phyloP scores from a whole-genome alignment of 2,888 invertebrate genomes.

The Hirtodrosophila duncani region DNA sequence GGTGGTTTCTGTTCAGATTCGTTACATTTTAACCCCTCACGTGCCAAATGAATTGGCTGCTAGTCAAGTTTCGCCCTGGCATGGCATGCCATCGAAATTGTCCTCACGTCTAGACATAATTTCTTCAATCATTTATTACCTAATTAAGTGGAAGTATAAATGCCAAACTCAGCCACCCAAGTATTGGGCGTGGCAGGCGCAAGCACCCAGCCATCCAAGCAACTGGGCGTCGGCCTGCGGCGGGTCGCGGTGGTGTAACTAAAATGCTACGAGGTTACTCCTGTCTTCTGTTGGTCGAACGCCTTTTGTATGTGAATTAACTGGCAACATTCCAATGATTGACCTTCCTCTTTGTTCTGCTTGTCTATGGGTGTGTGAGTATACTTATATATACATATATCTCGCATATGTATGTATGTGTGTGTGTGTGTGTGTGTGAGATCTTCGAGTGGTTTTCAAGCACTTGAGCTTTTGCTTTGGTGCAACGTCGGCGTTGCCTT shows the following conservation, averaged over 20 bases:
- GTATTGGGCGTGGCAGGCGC: conserved; percentile 42
- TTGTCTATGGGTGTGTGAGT: too few relatives aligned
- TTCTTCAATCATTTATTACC: conserved; percentile 79
- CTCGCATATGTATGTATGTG: conserved; percentile 7
- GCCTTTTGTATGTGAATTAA: conserved; percentile 65
- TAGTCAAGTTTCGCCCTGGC: conserved; percentile 26
- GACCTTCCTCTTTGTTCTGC: conserved; percentile 52
- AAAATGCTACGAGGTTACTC: too few relatives aligned
- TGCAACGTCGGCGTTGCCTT: conserved; percentile 44
- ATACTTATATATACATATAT: background rate
- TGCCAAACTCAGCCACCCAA: conserved; percentile 61
- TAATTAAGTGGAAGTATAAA: conserved; percentile 78
- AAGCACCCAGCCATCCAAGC: background rate
- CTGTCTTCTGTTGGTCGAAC: conserved; percentile 27
- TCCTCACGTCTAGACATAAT: conserved; percentile 79
- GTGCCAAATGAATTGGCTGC: conserved; percentile 66
- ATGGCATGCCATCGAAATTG: conserved; percentile 69
- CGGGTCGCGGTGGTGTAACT: conserved; percentile 31
- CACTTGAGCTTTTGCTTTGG: conserved; percentile 50
- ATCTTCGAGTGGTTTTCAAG: conserved; percentile 25
- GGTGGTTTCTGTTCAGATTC: conserved; percentile 41
- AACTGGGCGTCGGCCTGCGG: conserved; percentile 19
- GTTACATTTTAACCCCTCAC: conserved; percentile 61
- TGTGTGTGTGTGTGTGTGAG: conserved; percentile 21
- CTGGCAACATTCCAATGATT: conserved; percentile 70